Evolutionary conservation across 2,888 invertebrate species (phyloP).

Genomic region (Aphodius granarius): DNA sequence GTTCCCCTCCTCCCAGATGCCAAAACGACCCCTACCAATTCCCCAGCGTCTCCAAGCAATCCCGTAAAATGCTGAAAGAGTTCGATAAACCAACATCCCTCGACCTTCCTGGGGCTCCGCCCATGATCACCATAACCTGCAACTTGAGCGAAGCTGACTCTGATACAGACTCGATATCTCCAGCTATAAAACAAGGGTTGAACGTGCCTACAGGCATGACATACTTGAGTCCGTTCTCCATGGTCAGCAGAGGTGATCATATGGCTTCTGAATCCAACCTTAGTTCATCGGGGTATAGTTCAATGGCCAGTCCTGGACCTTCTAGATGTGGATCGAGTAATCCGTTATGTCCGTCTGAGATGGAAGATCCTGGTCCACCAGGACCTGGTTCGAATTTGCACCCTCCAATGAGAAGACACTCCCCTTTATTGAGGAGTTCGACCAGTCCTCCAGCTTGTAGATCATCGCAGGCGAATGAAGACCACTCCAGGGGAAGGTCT

Average conservation of each 20-base stretch:
- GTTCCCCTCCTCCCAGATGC: constrained; percentile 61
- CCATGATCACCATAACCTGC: constrained; percentile 73
- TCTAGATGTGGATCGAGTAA: constrained; percentile 81
- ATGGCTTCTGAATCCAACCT: constrained; percentile 82
- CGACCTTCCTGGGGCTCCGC: constrained; percentile 66
- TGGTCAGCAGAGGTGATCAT: constrained; percentile 70
- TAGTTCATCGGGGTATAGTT: constrained; percentile 82
- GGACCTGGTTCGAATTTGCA: constrained; percentile 49
- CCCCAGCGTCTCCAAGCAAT: constrained; percentile 32
- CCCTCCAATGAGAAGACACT: constrained; percentile 55
- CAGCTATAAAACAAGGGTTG: constrained; percentile 54
- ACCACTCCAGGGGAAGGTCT: constrained; percentile 63
- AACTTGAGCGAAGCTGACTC: constrained; percentile 77
- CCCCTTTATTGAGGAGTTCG: constrained; percentile 65
- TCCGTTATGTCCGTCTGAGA: constrained; percentile 74
- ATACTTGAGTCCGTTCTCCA: constrained; percentile 77
- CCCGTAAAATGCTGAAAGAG: constrained; percentile 61
- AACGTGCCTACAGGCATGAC: constrained; percentile 64
- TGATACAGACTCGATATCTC: constrained; percentile 69
- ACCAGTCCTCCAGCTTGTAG: constrained; percentile 42
- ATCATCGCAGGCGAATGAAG: constrained; percentile 47
- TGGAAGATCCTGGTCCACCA: constrained; percentile 71
- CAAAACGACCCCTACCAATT: constrained; percentile 45
- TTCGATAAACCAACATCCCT: constrained; percentile 65
- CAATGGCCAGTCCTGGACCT: constrained; percentile 83